A percentile compares a stretch with the other conserved stretches of the same genome.
Evolutionary conservation across 2,113 vertebrate genomes (phyloP).

Genomic region (Morone saxatilis): DNA sequence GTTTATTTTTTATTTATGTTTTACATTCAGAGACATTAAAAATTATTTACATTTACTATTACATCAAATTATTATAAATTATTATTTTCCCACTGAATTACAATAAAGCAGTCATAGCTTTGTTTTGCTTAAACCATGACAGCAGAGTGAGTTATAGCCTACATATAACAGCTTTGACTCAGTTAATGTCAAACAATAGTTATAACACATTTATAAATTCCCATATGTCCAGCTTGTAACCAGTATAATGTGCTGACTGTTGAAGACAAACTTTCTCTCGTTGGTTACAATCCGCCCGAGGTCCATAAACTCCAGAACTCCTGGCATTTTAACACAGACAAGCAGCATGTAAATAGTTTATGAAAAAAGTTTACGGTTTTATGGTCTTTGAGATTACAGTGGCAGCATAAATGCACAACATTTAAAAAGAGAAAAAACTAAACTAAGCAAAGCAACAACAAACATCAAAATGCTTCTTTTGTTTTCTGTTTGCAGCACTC

Average conservation of each 20-base stretch:
- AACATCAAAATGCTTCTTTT: slow-evolving; percentile 21
- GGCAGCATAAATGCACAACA: neutral
- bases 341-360: neutral
- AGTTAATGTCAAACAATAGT: slow-evolving; percentile 24
- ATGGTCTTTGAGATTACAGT: slow-evolving; percentile 16
- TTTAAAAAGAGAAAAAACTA: neutral
- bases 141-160: neutral
- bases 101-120: neutral
- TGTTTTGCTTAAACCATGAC: neutral
- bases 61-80: neutral
- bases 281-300: neutral
- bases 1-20: neutral
- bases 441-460: neutral
- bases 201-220: slow-evolving; percentile 5
- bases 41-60: no score
- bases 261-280: slow-evolving; percentile 12
- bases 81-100: neutral
- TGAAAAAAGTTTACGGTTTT: slow-evolving; percentile 11
- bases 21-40: neutral
- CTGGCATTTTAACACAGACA: neutral
- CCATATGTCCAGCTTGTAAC: slow-evolving; percentile 32
- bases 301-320: no score
- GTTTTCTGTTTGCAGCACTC: slow-evolving; percentile 14
- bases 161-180: slow-evolving; percentile 23
- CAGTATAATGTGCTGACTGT: slow-evolving; percentile 21